These are phyloP conservation scores for Deroptyus accipitrinus DNA, from an alignment of 2,113 vertebrate genomes.

Conservation along the genomic window DNA sequence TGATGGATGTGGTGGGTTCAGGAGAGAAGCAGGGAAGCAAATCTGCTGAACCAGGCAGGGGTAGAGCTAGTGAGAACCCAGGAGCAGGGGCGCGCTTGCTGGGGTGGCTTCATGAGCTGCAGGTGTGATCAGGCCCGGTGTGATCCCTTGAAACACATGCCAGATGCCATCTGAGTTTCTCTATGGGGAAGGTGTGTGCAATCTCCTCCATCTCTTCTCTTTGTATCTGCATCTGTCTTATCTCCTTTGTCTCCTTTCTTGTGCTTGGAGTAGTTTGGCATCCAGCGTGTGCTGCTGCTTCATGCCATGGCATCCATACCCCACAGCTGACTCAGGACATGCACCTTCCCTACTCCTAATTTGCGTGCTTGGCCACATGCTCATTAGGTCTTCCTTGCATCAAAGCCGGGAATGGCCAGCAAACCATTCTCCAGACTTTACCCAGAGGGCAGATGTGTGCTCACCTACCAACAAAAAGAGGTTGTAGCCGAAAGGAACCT, in stretches of 20 bases:
- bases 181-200: background rate
- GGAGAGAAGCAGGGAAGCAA: background rate
- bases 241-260: background rate
- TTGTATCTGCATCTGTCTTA: background rate
- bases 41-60: background rate
- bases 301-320: background rate
- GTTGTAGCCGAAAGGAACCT: background rate
- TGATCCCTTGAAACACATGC: background rate
- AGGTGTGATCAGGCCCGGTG: background rate
- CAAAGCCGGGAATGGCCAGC: background rate
- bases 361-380: background rate
- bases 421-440: fast-evolving
- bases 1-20: background rate
- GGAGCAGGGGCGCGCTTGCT: background rate
- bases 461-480: background rate
- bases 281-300: background rate
- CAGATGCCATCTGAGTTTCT: background rate
- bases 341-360: background rate
- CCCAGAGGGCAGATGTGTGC: background rate
- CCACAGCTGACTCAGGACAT: fast-evolving
- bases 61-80: background rate
- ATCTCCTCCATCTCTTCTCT: background rate
- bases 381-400: background rate
- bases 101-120: background rate
- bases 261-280: background rate